Percentiles rank a stretch among this genome's conserved stretches.
Conservation (phyloP, 2,797 vertebrate genomes). For the Phrynocephalus vlangalii region DNA sequence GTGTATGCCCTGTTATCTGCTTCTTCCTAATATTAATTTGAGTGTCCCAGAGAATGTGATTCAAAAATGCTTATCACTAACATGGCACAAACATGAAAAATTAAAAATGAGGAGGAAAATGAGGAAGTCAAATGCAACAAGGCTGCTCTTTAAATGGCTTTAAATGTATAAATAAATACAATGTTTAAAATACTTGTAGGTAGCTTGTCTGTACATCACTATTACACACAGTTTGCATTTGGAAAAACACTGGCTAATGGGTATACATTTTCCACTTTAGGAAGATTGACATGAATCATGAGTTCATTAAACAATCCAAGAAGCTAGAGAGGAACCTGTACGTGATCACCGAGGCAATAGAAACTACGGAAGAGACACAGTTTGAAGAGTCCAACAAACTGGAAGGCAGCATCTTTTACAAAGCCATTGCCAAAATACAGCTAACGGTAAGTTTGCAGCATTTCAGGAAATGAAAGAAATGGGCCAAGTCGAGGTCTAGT, state of each 20-base stretch:
- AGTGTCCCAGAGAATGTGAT: not conserved
- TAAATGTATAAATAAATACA: too few species aligned
- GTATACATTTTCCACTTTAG: conserved; percentile 25
- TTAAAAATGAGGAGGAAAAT: too few species aligned
- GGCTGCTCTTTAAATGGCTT: not conserved
- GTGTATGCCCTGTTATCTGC: not conserved
- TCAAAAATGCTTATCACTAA: not conserved
- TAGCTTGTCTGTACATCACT: not conserved
- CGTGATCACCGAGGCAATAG: conserved; percentile 67
- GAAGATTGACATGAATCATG: conserved; percentile 61
- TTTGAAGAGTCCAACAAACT: conserved; percentile 47
- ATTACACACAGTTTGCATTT: not conserved
- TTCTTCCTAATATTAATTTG: not conserved
- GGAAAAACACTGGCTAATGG: too few species aligned
- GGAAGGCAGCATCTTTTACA: conserved; percentile 14
- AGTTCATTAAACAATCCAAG: conserved; percentile 67
- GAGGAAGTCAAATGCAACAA: not conserved
- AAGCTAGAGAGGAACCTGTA: conserved; percentile 28
- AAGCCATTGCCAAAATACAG: conserved; percentile 17
- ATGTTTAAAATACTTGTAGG: not conserved
- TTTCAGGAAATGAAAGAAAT: not conserved
- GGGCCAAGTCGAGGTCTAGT: too few species aligned
- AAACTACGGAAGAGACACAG: conserved; percentile 50
- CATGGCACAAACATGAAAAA: not conserved
- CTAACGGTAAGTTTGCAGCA: conserved; percentile 63